phyloP scores from a whole-genome alignment of 2,888 invertebrate species.

The Macrophya annulata region DNA sequence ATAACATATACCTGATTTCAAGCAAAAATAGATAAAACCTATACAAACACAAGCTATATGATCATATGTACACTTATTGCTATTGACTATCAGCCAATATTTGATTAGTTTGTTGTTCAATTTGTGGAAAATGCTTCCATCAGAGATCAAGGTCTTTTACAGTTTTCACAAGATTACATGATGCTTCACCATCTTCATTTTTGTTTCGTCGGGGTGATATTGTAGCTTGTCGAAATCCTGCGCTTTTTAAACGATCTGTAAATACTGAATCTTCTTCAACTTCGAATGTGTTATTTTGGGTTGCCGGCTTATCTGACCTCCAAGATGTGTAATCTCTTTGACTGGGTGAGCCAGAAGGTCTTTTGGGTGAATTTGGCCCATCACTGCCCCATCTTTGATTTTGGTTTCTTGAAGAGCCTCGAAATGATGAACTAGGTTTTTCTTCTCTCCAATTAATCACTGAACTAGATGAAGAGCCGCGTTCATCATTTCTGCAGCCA shows the following conservation, averaged over 20 bases:
- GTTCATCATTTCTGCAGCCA: not conserved
- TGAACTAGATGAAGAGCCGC: not conserved
- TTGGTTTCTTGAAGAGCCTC: not conserved
- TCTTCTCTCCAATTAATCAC: not conserved
- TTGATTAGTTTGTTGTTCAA: not conserved
- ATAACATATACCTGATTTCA: not conserved
- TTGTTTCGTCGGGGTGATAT: not conserved
- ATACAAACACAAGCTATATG: not conserved
- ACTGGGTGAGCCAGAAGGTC: not conserved
- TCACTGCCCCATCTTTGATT: not conserved
- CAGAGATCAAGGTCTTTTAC: constrained; percentile 18
- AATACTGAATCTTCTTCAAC: not conserved
- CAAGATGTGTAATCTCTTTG: not conserved
- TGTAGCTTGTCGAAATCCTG: not conserved
- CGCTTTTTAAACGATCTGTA: not conserved
- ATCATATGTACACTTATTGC: not conserved
- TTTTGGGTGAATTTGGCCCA: not conserved
- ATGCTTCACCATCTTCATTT: not conserved
- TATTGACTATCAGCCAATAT: not conserved
- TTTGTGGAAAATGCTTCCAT: not conserved
- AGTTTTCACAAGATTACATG: not conserved
- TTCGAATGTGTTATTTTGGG: not conserved
- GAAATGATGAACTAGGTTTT: not conserved
- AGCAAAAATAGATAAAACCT: not conserved
- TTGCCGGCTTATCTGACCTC: not conserved